phyloP scores from a whole-genome alignment of 1,140 invertebrate species.

The Plutomurus gul region DNA sequence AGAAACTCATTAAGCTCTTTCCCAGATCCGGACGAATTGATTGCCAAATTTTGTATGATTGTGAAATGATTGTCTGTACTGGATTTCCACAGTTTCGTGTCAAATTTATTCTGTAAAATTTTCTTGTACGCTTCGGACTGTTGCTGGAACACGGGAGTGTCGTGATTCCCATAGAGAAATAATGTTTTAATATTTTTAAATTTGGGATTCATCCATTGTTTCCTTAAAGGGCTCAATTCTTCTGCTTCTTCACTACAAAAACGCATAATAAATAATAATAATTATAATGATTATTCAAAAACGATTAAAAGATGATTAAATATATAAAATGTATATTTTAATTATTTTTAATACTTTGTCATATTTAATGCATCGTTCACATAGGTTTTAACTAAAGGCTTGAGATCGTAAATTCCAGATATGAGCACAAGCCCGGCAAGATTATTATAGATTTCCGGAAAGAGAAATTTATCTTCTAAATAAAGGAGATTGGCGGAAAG shows the following conservation, averaged over 20 bases:
- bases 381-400: conserved; percentile 56
- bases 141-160: conserved; percentile 58
- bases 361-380: conserved; percentile 55
- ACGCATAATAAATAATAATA: background rate
- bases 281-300: background rate
- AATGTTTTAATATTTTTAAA: conserved; percentile 53
- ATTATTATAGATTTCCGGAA: conserved; percentile 48
- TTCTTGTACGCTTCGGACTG: conserved; percentile 53
- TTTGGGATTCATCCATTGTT: background rate
- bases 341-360: conserved; percentile 31
- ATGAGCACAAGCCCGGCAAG: conserved; percentile 59
- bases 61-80: background rate
- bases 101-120: background rate
- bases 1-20: background rate
- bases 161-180: conserved; percentile 59
- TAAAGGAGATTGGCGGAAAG: conserved; percentile 65
- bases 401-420: conserved; percentile 61
- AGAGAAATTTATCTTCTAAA: conserved; percentile 54
- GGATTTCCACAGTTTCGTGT: too few relatives aligned
- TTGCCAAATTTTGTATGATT: background rate
- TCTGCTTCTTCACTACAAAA: conserved; percentile 36
- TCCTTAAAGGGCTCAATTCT: conserved; percentile 33
- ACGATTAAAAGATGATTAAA: background rate
- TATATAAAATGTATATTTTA: background rate
- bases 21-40: background rate